Conservation (phyloP, 2,113 vertebrate species). For the Chlamydotis undulata region DNA sequence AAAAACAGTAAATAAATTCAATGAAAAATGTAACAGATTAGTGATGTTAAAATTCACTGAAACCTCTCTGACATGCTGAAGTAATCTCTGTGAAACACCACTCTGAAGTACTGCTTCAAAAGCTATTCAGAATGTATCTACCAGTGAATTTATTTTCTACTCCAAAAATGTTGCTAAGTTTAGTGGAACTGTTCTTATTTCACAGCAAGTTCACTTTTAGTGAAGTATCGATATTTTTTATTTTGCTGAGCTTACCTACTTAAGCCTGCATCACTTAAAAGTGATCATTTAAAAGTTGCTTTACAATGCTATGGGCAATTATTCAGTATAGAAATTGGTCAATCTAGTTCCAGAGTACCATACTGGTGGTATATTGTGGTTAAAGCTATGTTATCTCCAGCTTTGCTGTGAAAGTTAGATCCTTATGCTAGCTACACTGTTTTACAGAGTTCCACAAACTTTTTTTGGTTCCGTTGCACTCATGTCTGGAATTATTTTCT, state of each 20-base stretch:
- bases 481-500: not conserved
- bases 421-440: not conserved
- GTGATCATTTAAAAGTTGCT: not conserved
- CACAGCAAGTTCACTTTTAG: not conserved
- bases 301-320: not conserved
- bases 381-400: not conserved
- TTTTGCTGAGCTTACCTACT: not conserved
- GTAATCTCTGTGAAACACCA: not conserved
- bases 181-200: not conserved
- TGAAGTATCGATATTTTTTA: not conserved
- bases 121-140: not conserved
- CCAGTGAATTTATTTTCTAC: not conserved
- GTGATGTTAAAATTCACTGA: not conserved
- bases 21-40: not conserved
- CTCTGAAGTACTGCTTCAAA: not conserved
- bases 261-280: not conserved
- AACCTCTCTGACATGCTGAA: not conserved
- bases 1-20: constrained; percentile 16
- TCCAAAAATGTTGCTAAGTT: not conserved
- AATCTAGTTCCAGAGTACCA: not conserved
- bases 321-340: not conserved
- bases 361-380: not conserved
- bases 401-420: not conserved
- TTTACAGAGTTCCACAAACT: not conserved
- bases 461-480: not conserved